Percentiles rank a stretch among this genome's conserved stretches.
These are phyloP conservation scores for Ariolimax columbianus DNA, from an alignment of 2,888 invertebrate genomes.

Conservation along the genomic window DNA sequence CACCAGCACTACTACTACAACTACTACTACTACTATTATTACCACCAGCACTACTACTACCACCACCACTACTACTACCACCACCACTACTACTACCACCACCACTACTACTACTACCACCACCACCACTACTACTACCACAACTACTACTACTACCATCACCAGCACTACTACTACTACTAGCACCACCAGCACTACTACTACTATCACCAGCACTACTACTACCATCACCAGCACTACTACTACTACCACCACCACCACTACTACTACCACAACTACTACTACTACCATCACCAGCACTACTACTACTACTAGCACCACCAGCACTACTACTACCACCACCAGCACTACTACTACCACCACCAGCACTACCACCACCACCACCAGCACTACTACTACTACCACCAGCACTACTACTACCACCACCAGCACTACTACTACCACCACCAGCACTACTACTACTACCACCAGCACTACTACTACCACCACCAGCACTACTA, in stretches of 20 bases:
- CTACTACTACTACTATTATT: conserved; percentile 13
- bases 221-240: conserved; percentile 22
- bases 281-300: conserved; percentile 21
- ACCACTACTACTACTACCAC: not conserved
- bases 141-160: too few species aligned
- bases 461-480: too few species aligned
- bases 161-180: not conserved
- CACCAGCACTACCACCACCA: conserved; percentile 27
- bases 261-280: too few species aligned
- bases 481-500: too few species aligned
- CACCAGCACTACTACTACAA: conserved; percentile 34
- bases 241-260: conserved; percentile 10
- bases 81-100: not conserved
- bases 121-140: too few species aligned
- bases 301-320: conserved; percentile 30
- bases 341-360: conserved; percentile 43
- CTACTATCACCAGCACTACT: conserved; percentile 19
- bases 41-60: not conserved
- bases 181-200: not conserved
- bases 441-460: too few species aligned
- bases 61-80: not conserved
- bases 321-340: conserved; percentile 40
- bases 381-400: too few species aligned
- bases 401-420: too few species aligned
- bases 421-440: not conserved